Percentiles rank a stretch among this genome's conserved stretches.
These are phyloP conservation scores for Oreotragus oreotragus DNA, from an alignment of 2,113 vertebrate species.

Conservation along the genomic window DNA sequence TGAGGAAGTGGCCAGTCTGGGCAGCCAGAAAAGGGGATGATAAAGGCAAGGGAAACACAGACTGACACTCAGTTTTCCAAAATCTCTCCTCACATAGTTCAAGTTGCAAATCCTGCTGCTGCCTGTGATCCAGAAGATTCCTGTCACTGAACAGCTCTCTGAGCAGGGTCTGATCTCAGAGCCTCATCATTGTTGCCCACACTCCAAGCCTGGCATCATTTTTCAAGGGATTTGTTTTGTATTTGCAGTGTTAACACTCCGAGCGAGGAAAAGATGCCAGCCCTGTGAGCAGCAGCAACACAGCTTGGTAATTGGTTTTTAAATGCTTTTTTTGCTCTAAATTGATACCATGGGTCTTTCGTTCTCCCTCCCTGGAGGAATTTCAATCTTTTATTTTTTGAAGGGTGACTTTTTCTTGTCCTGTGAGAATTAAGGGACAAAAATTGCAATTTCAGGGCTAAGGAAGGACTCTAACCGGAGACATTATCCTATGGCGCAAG, in stretches of 20 bases:
- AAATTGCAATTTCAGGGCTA: background rate
- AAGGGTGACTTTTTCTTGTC: conserved; percentile 49
- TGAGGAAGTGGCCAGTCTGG: background rate
- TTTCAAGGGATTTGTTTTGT: conserved; percentile 56
- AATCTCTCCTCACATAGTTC: background rate
- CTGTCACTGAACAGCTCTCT: background rate
- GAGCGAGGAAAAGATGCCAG: conserved; percentile 26
- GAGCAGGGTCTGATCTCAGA: background rate
- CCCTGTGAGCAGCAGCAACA: background rate
- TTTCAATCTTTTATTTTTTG: conserved; percentile 49
- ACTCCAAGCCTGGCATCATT: conserved; percentile 2
- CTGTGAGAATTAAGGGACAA: conserved; percentile 38
- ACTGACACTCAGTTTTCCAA: background rate
- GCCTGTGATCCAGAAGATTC: background rate
- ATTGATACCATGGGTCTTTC: conserved; percentile 37
- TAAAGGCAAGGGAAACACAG: background rate
- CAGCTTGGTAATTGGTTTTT: conserved; percentile 65
- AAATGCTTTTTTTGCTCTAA: conserved; percentile 63
- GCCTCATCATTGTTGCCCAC: background rate
- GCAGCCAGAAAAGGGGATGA: background rate
- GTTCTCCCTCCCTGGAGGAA: conserved; percentile 47
- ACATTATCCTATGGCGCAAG: background rate
- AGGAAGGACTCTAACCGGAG: background rate
- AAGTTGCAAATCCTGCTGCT: background rate
- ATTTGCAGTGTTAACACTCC: conserved; percentile 50